phyloP scores from a whole-genome alignment of 2,888 invertebrate species.

The Hirtodrosophila duncani region DNA sequence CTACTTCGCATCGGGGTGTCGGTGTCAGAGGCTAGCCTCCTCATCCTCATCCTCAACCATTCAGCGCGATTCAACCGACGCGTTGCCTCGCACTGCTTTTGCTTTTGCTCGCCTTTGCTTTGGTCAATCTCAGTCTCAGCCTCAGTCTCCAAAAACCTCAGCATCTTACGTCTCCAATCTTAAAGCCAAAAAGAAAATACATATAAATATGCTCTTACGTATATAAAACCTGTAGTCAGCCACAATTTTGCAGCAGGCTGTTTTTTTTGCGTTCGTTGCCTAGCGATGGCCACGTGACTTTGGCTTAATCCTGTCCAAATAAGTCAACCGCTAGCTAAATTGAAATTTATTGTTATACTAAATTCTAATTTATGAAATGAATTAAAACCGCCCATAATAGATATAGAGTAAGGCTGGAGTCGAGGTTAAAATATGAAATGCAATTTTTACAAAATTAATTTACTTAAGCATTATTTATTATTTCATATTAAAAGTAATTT shows the following conservation, averaged over 20 bases:
- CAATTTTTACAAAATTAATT: too few species aligned
- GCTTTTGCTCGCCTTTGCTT: slow-evolving; percentile 22
- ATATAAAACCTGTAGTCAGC: slow-evolving; percentile 54
- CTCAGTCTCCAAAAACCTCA: neutral
- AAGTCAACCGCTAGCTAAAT: slow-evolving; percentile 22
- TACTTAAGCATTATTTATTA: too few species aligned
- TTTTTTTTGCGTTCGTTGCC: slow-evolving; percentile 13
- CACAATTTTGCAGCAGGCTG: slow-evolving; percentile 34
- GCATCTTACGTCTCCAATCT: slow-evolving; percentile 19
- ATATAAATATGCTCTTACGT: slow-evolving; percentile 2
- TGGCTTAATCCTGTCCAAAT: neutral
- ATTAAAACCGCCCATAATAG: slow-evolving; percentile 28
- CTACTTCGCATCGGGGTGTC: slow-evolving; percentile 47
- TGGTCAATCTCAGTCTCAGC: slow-evolving; percentile 42
- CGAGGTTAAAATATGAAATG: too few species aligned
- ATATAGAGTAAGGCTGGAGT: slow-evolving; percentile 19
- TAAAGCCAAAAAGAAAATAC: slow-evolving; percentile 25
- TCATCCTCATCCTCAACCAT: neutral
- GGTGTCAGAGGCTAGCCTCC: slow-evolving; percentile 63
- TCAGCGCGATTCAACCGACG: slow-evolving; percentile 26
- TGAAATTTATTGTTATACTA: slow-evolving; percentile 34
- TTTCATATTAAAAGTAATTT: too few species aligned
- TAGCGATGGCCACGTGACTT: slow-evolving; percentile 63
- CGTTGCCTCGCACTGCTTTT: slow-evolving; percentile 9
- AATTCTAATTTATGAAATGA: slow-evolving; percentile 34